Base-by-base conservation (phyloP, 2,888 invertebrate species). In the Cinara cedri region DNA sequence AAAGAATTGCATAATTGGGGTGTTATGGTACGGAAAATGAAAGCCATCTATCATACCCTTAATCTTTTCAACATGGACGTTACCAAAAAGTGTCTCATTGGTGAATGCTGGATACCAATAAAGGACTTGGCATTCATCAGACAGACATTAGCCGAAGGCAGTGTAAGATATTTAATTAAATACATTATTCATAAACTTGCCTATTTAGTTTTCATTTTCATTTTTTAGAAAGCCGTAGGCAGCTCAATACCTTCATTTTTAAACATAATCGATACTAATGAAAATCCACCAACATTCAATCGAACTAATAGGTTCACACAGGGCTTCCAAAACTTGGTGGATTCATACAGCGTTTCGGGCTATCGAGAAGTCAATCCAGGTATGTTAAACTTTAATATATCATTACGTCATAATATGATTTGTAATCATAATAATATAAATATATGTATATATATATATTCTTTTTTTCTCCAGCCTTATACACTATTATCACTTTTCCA, bases 321-420 rank as follows among this genome's bases (percentile, higher is more conserved):
- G 83, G 96, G 95, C 75, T 98, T 97, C 88, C 98, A 98, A 87
- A 91, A 90, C 85, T 90, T 98, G 83, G 95, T 98, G 83, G 95
- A 97, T 86, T 90, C 97, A 0, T 98, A 97, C 85, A 98, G 97
- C 81, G 91, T 97, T 42, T 94, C 96, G 75, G 91, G 92, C 49
- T 98, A 98, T 86, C 89, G 95, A 82, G 97, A 98, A 87, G 93
- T 93, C 82, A 98, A 96, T 87, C 96, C 96, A 83, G 91, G 92
- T 92, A 86, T 81, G 82, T 75, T 55, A 19, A 68, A 55, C 72
- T 54, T 60, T 63, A 54, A 13, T 60, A 55, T 42, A 80, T 68
- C 72, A 21, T 46, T 24, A 68, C 51, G 42, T 49, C 1, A 14
- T 21, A 14, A 26, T 34, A 3, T 44, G 4, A 42, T 21, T 55